Evolutionary conservation across 1,140 invertebrate genomes (phyloP).

Genomic region (Calosoma granatense): DNA sequence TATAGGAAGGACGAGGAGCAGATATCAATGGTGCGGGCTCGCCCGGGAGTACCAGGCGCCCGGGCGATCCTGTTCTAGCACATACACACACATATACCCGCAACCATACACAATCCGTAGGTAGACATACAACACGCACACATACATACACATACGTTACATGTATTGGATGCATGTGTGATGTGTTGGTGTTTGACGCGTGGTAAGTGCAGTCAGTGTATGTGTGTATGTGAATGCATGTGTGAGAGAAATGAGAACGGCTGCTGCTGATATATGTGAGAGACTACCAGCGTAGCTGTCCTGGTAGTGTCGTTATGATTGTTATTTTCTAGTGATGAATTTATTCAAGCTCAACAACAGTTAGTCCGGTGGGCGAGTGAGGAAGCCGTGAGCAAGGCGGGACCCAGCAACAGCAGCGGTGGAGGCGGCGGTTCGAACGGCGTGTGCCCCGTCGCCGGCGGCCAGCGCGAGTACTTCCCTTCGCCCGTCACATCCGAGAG

Average conservation of each 20-base stretch:
- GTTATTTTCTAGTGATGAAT: constrained; percentile 86
- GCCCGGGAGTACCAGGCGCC: neutral
- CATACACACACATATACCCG: too few species aligned
- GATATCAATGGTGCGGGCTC: neutral
- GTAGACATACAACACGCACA: too few species aligned
- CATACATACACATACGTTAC: too few species aligned
- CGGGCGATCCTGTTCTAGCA: too few species aligned
- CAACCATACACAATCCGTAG: too few species aligned
- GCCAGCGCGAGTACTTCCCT: constrained; percentile 39
- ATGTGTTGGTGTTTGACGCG: too few species aligned
- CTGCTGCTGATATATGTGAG: too few species aligned
- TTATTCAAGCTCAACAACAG: constrained; percentile 88
- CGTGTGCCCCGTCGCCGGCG: constrained; percentile 15
- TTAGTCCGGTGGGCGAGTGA: constrained; percentile 86
- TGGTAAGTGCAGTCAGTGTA: too few species aligned
- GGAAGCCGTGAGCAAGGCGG: constrained; percentile 56
- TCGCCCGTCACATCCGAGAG: constrained; percentile 33
- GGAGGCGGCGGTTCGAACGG: constrained; percentile 12
- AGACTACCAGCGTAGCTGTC: constrained; percentile 13
- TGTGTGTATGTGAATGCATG: too few species aligned
- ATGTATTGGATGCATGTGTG: too few species aligned
- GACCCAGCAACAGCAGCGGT: constrained; percentile 15
- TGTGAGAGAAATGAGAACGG: neutral
- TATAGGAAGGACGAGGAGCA: too few species aligned
- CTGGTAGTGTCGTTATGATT: constrained; percentile 46